A percentile compares a stretch with the other conserved stretches of the same genome.
These are phyloP conservation scores for Drosophila orosa DNA, from an alignment of 1,140 invertebrate genomes.

Conservation along the genomic window DNA sequence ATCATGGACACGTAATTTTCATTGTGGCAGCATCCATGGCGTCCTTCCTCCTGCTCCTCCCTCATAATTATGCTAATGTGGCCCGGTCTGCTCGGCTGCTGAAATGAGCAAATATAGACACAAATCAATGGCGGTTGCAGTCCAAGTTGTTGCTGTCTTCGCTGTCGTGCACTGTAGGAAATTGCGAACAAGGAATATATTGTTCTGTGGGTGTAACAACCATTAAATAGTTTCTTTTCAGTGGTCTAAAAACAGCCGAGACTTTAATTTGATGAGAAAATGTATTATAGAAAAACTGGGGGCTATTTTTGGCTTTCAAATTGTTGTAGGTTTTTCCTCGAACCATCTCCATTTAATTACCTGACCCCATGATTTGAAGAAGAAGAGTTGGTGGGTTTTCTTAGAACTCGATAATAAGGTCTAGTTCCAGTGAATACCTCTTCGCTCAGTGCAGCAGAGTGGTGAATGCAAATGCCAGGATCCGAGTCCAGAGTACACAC, in stretches of 20 bases:
- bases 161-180: conserved; percentile 5
- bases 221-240: not conserved
- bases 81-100: conserved; percentile 31
- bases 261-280: not conserved
- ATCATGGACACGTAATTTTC: conserved; percentile 56
- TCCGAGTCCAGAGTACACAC: not conserved
- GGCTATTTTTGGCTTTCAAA: too few species aligned
- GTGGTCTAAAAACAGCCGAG: not conserved
- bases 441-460: conserved; percentile 13
- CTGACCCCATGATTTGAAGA: not conserved
- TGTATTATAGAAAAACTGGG: too few species aligned
- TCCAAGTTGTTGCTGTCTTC: conserved; percentile 7
- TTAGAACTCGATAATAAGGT: not conserved
- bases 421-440: not conserved
- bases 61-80: conserved; percentile 74
- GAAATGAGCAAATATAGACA: conserved; percentile 61
- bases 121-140: conserved; percentile 51
- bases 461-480: conserved; percentile 12
- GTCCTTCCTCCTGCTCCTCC: not conserved
- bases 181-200: not conserved
- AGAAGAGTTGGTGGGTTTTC: not conserved
- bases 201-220: not conserved
- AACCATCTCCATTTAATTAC: not conserved
- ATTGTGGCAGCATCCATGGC: conserved; percentile 32
- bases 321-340: not conserved